These are phyloP conservation scores for Octomys mimax DNA, from an alignment of 2,797 vertebrate species.

Conservation along the genomic window DNA sequence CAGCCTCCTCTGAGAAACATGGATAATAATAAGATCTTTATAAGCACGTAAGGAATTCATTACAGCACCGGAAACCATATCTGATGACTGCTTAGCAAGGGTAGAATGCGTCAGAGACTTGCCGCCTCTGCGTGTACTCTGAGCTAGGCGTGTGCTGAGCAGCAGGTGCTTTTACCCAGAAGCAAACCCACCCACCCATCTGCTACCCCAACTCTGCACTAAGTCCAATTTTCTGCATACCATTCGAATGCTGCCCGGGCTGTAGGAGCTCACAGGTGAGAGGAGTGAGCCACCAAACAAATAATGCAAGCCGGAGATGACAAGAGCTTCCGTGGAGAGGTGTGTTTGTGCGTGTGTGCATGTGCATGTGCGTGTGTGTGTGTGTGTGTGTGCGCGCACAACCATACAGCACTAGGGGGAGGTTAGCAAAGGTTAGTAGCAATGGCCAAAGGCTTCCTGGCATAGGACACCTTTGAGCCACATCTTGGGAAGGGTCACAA, in stretches of 20 bases:
- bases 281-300: constrained; percentile 30
- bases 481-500: neutral
- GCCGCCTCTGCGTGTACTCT: neutral
- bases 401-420: neutral
- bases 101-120: neutral
- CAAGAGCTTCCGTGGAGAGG: neutral
- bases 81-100: neutral
- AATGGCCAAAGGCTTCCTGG: neutral
- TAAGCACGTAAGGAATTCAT: neutral
- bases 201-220: constrained; percentile 62
- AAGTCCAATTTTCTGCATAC: constrained; percentile 56
- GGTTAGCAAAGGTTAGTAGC: neutral
- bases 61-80: neutral
- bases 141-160: neutral
- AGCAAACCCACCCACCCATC: constrained; percentile 35
- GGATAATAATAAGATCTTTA: neutral
- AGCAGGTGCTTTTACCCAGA: constrained; percentile 16
- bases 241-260: neutral
- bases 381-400: neutral
- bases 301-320: neutral
- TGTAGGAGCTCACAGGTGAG: constrained; percentile 13
- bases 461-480: neutral
- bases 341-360: neutral
- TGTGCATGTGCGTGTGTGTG: too few species aligned
- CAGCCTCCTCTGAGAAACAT: constrained; percentile 47